Base-by-base conservation (phyloP, 2,888 invertebrate genomes). In the Chydorus sphaericus region DNA sequence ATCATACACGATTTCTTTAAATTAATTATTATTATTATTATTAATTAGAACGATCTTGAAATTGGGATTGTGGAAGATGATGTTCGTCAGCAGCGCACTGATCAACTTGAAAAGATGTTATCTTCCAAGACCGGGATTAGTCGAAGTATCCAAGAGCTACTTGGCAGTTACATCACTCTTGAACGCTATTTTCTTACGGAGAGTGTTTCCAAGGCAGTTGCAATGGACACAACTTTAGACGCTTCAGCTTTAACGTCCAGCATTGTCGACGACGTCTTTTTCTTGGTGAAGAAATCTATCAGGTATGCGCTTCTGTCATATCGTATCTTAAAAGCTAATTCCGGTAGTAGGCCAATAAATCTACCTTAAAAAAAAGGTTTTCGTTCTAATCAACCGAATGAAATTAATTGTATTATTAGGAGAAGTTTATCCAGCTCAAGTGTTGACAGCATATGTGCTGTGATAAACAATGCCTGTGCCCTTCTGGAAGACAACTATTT, bases 261-360 rank as follows among this genome's bases (percentile, higher is more conserved):
- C 62, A 83, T 98, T 75, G 87, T 97, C 0, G 98, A 98, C 69
- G 97, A 98, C 70, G 86, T 94, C 1, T 97, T 97, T 72, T 98
- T 91, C 69, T 92, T 98, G 62, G 81, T 96, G 3, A 83, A 92
- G 65, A 97, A 97, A 73, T 91, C 93, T 64, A 85, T 96, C 53
- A 78, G 85, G 87, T 82, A 67, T 61, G 61, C 71, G 54, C 48
- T 20, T 0, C n/a, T 49, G 20, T 36, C 51, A 18, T 6, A 8
- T 1, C 18, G 8, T 14, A 39, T 8, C 2, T n/a, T 28, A 11
- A 11, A 57, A 48, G 3, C 48, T 29, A n/a, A 28, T 8, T 14
- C 7, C 14, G n/a, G 23, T 11, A 23, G 11, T 18, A 5, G 1
- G 20, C 11, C 52, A 48, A 38, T 57, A 48, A 20, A n/a, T n/a